Base-by-base conservation (phyloP, 2,113 vertebrate genomes). In the Thunnus thynnus region DNA sequence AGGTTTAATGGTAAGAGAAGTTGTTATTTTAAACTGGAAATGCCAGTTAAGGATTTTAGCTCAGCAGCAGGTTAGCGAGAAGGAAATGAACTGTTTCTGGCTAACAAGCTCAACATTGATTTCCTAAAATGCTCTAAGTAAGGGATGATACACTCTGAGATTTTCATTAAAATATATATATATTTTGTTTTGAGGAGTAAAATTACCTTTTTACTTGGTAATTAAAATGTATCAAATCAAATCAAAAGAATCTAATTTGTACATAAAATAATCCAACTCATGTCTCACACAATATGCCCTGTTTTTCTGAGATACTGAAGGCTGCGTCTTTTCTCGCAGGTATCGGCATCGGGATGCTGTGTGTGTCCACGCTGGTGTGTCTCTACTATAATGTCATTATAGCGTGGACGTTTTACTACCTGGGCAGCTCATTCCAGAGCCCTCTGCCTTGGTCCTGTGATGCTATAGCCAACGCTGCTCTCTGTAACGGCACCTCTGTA, bases 301-400 rank as follows among this genome's bases (percentile, higher is more conserved):
- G 20, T 47, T 72, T 46, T 69, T 72, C 18, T 60, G 7, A 44
- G 16, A 58, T 20, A 17, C 47, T 57, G 25, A 60, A 57, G 5
- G 41, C 22, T 66, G 12, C 63, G 17, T 85, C 8, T 62, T 25
- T 44, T 72, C 5, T 8, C 68, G 46, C 47, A 96, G 96, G 96
- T 27, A 96, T 96, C 72, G 96, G 96, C 65, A 96, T 96, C n/a
- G 96, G 95, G 54, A 96, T 96, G 96, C 87, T 96, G 7, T 95
- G 95, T 55, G 95, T 96, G 48, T 96, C 96, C 67, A 93, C 88
- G 0, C 63, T 96, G 76, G 95, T 96, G 65, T 96, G 93, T 60
- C 94, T 96, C n/a, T 96, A 96, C 88, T 96, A 96, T 78, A 96
- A 96, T 6, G 91, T 96, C 56, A 96, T 96, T 30, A 96, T 96